phyloP scores from a whole-genome alignment of 1,140 invertebrate species.

The Drosophila cardini region DNA sequence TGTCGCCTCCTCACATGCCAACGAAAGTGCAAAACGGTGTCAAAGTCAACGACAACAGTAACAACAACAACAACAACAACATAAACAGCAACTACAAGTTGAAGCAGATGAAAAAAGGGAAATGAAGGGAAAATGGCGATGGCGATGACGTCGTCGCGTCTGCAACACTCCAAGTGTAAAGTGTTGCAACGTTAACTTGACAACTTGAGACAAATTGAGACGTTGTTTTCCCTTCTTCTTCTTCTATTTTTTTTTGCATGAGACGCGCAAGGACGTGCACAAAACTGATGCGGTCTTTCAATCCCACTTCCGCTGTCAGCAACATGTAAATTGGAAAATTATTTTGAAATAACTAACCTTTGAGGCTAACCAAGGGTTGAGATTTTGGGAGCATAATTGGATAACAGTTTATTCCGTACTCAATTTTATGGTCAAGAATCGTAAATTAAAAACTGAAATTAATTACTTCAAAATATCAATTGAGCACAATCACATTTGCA shows the following conservation, averaged over 20 bases:
- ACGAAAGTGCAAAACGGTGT: slow-evolving; percentile 81
- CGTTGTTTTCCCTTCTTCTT: slow-evolving; percentile 52
- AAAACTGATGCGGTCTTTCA: slow-evolving; percentile 26
- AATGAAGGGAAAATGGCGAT: slow-evolving; percentile 31
- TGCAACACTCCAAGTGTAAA: slow-evolving; percentile 44
- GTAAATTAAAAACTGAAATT: no score
- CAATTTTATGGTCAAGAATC: no score
- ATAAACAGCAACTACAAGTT: slow-evolving; percentile 27
- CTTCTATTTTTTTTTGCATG: slow-evolving; percentile 6
- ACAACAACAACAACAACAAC: slow-evolving; percentile 26
- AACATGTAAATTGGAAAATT: not conserved
- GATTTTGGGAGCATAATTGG: no score
- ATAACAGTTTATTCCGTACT: no score
- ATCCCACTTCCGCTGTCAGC: not conserved
- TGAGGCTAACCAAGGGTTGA: no score
- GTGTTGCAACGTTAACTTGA: slow-evolving; percentile 58
- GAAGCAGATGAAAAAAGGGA: slow-evolving; percentile 23
- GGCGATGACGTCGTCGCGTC: slow-evolving; percentile 35
- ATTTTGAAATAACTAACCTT: no score
- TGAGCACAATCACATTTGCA: slow-evolving; percentile 42
- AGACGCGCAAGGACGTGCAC: not conserved
- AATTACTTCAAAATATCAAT: slow-evolving; percentile 9
- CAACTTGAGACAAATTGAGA: slow-evolving; percentile 79
- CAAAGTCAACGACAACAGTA: slow-evolving; percentile 68
- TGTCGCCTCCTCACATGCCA: slow-evolving; percentile 49